phyloP scores from a whole-genome alignment of 2,113 vertebrate genomes.

The Odobenus rosmarus region DNA sequence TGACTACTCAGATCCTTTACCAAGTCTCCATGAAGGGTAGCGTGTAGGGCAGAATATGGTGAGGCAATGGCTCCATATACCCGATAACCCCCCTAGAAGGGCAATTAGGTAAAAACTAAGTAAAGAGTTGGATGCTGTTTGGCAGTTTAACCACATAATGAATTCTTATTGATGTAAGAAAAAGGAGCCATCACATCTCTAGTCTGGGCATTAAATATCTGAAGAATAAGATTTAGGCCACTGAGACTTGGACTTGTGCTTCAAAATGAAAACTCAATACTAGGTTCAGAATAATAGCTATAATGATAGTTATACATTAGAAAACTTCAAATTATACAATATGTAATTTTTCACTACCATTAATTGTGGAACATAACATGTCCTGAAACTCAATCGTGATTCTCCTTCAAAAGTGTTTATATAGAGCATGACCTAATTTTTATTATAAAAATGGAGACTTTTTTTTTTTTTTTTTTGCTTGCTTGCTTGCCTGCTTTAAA shows the following conservation, averaged over 20 bases:
- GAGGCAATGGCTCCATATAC: not conserved
- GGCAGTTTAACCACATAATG: constrained; percentile 43
- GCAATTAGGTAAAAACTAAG: constrained; percentile 19
- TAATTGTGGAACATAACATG: constrained; percentile 54
- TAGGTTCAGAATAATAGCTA: constrained; percentile 47
- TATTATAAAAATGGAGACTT: constrained; percentile 40
- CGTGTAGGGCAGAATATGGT: not conserved
- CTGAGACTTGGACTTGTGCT: constrained; percentile 22
- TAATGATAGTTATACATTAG: constrained; percentile 41
- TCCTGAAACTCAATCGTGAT: constrained; percentile 37
- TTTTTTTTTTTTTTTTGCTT: not conserved
- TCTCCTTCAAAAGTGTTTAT: constrained; percentile 56
- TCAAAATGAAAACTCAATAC: constrained; percentile 58
- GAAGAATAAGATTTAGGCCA: constrained; percentile 57
- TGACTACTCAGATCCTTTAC: not conserved
- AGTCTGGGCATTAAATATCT: constrained; percentile 39
- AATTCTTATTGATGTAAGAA: constrained; percentile 44
- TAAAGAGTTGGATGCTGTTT: not conserved
- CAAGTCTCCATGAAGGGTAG: constrained; percentile 7
- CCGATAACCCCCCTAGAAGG: not conserved
- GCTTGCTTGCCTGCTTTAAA: constrained; percentile 60
- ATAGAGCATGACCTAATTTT: constrained; percentile 66
- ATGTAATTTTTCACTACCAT: constrained; percentile 44
- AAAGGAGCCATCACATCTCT: constrained; percentile 33
- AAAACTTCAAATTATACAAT: constrained; percentile 61